Evolutionary conservation across 2,888 invertebrate genomes (phyloP).

Genomic region (Caenorhabditis macrosperma): DNA sequence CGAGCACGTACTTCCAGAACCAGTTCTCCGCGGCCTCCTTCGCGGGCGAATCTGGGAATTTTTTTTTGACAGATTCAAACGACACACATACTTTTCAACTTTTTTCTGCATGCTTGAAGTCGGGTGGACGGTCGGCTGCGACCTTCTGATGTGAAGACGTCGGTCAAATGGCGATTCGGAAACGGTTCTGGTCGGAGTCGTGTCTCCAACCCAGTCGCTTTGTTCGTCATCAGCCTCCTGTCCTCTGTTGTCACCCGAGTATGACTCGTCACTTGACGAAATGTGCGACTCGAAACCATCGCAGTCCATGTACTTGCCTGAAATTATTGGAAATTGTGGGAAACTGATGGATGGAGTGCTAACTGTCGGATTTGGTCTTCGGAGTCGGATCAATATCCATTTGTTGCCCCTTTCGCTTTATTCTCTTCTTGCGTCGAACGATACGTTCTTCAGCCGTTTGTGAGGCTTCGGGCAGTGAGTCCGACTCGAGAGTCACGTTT

Average conservation of each 20-base stretch:
- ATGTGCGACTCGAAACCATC: slow-evolving; percentile 66
- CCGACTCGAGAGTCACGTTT: slow-evolving; percentile 68
- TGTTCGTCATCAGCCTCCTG: slow-evolving; percentile 75
- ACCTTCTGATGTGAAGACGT: slow-evolving; percentile 31
- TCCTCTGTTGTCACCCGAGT: slow-evolving; percentile 50
- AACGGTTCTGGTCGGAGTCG: slow-evolving; percentile 29
- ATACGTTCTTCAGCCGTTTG: slow-evolving; percentile 37
- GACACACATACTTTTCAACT: slow-evolving; percentile 35
- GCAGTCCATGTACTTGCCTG: slow-evolving; percentile 60
- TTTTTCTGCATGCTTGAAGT: slow-evolving; percentile 50
- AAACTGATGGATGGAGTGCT: no score
- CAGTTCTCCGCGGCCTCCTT: slow-evolving; percentile 60
- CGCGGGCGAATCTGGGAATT: slow-evolving; percentile 55
- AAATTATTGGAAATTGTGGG: neutral
- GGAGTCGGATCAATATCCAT: slow-evolving; percentile 60
- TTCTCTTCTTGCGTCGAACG: slow-evolving; percentile 47
- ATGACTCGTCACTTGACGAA: slow-evolving; percentile 61
- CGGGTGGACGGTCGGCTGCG: slow-evolving; percentile 38
- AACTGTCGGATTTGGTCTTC: slow-evolving; percentile 36
- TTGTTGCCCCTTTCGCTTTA: slow-evolving; percentile 39
- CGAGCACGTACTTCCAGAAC: slow-evolving; percentile 60
- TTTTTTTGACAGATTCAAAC: neutral
- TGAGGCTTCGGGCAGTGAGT: slow-evolving; percentile 65
- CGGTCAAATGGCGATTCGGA: slow-evolving; percentile 47
- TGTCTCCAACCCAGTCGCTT: slow-evolving; percentile 75